Conservation (phyloP, 1,140 invertebrate species). For the Ctenoplectra terminalis region DNA sequence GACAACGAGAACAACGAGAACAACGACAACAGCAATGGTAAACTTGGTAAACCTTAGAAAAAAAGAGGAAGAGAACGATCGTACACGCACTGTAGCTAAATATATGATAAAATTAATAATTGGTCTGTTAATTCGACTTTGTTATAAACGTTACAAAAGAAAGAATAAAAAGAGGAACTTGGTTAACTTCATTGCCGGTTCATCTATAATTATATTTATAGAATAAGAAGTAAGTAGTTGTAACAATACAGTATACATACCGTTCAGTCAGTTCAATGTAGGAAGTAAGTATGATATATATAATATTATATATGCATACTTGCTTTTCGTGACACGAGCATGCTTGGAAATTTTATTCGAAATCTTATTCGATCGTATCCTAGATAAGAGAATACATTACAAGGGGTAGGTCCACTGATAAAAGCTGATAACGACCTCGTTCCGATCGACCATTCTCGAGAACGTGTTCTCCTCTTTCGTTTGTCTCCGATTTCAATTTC, state of each 20-base stretch:
- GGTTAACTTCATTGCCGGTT: background rate
- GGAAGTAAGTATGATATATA: background rate
- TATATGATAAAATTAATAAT: background rate
- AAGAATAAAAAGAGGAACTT: background rate
- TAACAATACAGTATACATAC: no score
- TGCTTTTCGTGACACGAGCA: background rate
- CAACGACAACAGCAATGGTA: background rate
- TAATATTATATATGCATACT: background rate
- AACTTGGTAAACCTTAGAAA: background rate
- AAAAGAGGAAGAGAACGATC: background rate
- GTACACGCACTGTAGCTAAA: no score
- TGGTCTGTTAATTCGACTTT: background rate
- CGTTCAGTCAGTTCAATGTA: no score
- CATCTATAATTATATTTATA: no score
- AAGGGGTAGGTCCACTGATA: background rate
- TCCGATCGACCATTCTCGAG: slow-evolving; percentile 14
- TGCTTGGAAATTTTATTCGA: background rate
- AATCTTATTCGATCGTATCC: background rate
- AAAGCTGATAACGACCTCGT: slow-evolving; percentile 11
- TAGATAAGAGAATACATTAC: background rate
- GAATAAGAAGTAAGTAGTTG: no score
- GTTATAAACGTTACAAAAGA: background rate
- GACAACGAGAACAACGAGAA: no score
- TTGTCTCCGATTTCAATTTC: slow-evolving; percentile 53
- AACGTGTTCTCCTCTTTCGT: slow-evolving; percentile 28